Base-by-base conservation (phyloP, 2,888 invertebrate genomes). In the Campopleginae sp. region DNA sequence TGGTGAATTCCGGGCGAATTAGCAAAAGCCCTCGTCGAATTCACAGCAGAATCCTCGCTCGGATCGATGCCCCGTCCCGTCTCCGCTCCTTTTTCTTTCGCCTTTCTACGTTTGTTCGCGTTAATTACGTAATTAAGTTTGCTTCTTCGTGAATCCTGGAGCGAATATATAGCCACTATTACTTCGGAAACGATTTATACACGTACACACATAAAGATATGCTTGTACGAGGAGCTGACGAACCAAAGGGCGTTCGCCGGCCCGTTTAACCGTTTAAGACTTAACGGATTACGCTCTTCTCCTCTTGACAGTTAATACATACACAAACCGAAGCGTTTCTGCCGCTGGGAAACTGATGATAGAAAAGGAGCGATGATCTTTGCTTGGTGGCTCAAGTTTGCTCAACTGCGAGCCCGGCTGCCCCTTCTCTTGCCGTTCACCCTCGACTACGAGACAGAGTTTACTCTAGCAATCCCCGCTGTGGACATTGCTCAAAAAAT, bases 351-450 rank as follows among this genome's bases (percentile, higher is more conserved):
- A 79, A 46, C 81, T 71, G 74, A 51, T 51, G 27, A 70, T 70
- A 54, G 48, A 48, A 68, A 79, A 63, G 61, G 74, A 77, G 44
- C 51, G 76, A 48, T 80, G 66, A 87, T 87, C 86, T 81, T 87
- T 76, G 84, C 81, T 84, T 72, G 68, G 71, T 66, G 84, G 86
- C 87, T 85, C 84, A 86, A 89, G 89, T 88, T 88, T 80, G 80
- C 85, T 80, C 86, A 86, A 88, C 86, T 77, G 84, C 33, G 42
- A 80, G 82, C 84, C 77, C 82, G 66, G 84, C 86, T 44, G 65
- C 86, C 82, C 72, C 85, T 72, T 81, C 84, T 76, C 38, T 38
- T 38, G 51, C 33, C 46, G 51, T 65, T 27, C 58, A 6, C 71
- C 46, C 78, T 31, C 54, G 33, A 27, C 61, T 48, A 17, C 61